Conservation (phyloP, 2,888 invertebrate species). For the Polydrusus pterygomalis region DNA sequence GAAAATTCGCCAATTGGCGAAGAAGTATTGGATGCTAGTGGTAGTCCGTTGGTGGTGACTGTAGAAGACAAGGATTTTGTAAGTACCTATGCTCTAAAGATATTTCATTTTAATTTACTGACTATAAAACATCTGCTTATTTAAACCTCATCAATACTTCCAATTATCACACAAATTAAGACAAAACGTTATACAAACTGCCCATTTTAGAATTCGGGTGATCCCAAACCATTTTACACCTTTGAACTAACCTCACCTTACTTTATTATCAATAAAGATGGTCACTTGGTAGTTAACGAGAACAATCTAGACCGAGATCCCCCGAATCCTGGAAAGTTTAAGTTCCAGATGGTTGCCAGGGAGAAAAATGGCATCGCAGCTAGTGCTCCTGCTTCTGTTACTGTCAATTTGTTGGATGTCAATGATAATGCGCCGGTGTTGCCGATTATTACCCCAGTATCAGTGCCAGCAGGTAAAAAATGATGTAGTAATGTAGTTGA, state of each 20-base stretch:
- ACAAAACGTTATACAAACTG: no score
- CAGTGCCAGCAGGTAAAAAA: conserved; percentile 76
- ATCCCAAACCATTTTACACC: conserved; percentile 85
- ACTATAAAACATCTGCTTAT: no score
- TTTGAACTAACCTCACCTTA: conserved; percentile 90
- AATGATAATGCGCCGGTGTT: conserved; percentile 92
- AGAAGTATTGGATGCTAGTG: conserved; percentile 80
- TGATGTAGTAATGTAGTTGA: no score
- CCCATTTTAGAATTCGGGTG: conserved; percentile 86
- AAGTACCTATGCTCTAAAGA: conserved; percentile 70
- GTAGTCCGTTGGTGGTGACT: conserved; percentile 81
- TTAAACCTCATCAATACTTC: no score
- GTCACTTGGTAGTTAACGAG: conserved; percentile 85
- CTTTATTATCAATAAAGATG: conserved; percentile 85
- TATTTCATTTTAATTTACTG: no score
- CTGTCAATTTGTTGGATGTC: conserved; percentile 85
- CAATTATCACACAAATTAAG: no score
- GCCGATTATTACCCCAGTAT: conserved; percentile 86
- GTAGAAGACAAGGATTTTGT: conserved; percentile 92
- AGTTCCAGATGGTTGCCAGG: conserved; percentile 91
- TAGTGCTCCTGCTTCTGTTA: conserved; percentile 86
- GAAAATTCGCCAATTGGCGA: conserved; percentile 92
- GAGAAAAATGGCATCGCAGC: conserved; percentile 87
- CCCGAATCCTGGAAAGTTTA: conserved; percentile 87
- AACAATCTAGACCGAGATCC: conserved; percentile 91